Base-by-base conservation (phyloP, 2,113 vertebrate species). In the Pituophis catenifer region DNA sequence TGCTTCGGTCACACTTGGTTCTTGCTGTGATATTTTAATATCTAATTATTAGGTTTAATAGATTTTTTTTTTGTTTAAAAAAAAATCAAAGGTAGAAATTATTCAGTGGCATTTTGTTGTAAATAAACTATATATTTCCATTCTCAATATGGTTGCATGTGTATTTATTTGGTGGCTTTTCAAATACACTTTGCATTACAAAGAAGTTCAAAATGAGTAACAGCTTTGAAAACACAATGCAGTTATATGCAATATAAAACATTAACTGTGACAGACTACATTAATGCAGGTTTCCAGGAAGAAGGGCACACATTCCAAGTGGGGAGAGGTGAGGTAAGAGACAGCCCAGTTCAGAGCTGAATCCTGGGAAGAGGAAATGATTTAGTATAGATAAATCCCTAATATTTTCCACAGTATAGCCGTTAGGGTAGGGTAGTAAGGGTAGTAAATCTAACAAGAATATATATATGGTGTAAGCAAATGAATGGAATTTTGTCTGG, bases 71-170 rank as follows among this genome's bases (percentile, higher is more conserved):
- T n/a, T n/a, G n/a, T n/a, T n/a, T n/a, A n/a, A 93, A 96, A 95
- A 94, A 96, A 94, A 95, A 95, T 95, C 90, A 95, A 59, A 95
- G 91, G 59, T 95, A 95, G 92, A 95, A 96, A 93, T 94, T 89
- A 87, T 94, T 95, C 90, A 85, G 0, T 91, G 93, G 65, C 92
- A 95, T 97, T 95, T 87, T 94, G 95, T 75, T 90, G 91, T 95
- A 97, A 97, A 97, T 97, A 97, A 97, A 95, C 70, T 89, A 94
- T 90, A 91, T 44, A 95, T 86, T 95, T 93, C 94, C 94, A 81
- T 89, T 96, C 85, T 89, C 95, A 29, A 75, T 12, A 17, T 95
- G 89, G 86, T 96, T 90, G 54, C 23, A n/a, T 86, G 65, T 92
- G 29, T 91, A 91, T 50, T 87, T 93, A 29, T 95, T 94, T 95